Base-by-base conservation (phyloP, 2,113 vertebrate species). In the Amazona guildingii region DNA sequence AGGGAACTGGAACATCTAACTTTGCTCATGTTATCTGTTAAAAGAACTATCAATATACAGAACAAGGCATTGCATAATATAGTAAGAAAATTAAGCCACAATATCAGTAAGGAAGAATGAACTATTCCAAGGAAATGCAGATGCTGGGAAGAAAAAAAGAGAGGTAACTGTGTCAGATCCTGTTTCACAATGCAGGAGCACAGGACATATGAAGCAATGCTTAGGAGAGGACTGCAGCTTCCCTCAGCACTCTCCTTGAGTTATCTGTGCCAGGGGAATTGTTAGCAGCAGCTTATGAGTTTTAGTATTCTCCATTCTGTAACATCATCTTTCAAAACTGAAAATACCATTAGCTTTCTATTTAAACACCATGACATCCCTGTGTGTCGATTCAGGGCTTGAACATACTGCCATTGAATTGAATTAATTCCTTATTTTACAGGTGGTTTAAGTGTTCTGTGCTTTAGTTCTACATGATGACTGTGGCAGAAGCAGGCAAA, bases 61-160 rank as follows among this genome's bases (percentile, higher is more conserved):
- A 75, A 48, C 10, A 66, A 89, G 33, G 13, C 35, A 64, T 16
- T 80, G 33, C 52, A 79, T 61, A 55, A 82, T 84, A 87, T 11
- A 79, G 29, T 16, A 91, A 20, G 24, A 91, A 95, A 87, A 91
- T 41, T 41, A 94, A 91, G 37, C 28, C 55, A 73, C 17, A 13
- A 3, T 49, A 77, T 73, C 62, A 85, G 28, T 69, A 84, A 85
- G 54, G 14, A 87, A 6, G 0, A 37, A 37, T 69, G 62, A 90
- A 79, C 91, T 5, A 19, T 68, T 62, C 41, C 72, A 76, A 31
- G 27, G 24, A 92, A 87, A 90, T 57, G 37, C 5, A 90, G 51
- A 10, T 84, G 46, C 84, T 23, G 7, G 27, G 37, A 82, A 93
- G 23, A 92, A 87, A 85, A 85, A 55, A 67, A 44, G 33, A 75